Evolutionary conservation across 1,140 invertebrate species (phyloP), one percentile per base, ranked within the genome.

Genomic region (Cyclargus thomasi): DNA sequence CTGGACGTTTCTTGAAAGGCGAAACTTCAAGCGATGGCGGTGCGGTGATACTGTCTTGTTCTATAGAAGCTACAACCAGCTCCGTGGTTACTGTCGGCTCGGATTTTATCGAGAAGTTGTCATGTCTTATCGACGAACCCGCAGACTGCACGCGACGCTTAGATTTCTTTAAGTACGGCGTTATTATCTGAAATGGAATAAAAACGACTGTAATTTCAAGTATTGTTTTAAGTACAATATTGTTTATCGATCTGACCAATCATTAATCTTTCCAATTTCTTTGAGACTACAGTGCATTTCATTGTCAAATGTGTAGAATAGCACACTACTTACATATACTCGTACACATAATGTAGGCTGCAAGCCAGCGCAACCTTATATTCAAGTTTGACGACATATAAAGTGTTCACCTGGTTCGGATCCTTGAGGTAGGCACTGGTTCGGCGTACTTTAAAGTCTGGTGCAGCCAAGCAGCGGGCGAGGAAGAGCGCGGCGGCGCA

Each of bases 51-150:
- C 78, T 77, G 1, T 74, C 83, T 6, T 74, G 81, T 67, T 86
- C 85, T 36, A 89, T 72, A 14, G 85, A 81, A 0, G 76, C 85
- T 0, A 85, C 85, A 2, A 88, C 82, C 65, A 90, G 71, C 39
- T 88, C 85, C 18, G 87, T 86, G 22, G 80, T 86, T 7, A 71
- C 63, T 0, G 87, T 90, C 0, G 85, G 87, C 62, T 90, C 85
- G 0, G 87, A 90, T 39, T 67, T 71, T 10, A 81, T 62, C 0
- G 86, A 89, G 5, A 69, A 29, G 14, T 75, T 82, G 66, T 88
- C 85, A 21, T 74, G 70, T 59, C 79, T 83, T 20, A 64, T 73
- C 1, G 83, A 81, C 1, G 85, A 89, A 20, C 64, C 67, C 11
- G 69, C 71, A 2, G 77, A 74, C 1, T 69, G 64, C 10, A 65